These are phyloP conservation scores for Cyanistes caeruleus DNA, from an alignment of 2,113 vertebrate genomes.

Conservation along the genomic window DNA sequence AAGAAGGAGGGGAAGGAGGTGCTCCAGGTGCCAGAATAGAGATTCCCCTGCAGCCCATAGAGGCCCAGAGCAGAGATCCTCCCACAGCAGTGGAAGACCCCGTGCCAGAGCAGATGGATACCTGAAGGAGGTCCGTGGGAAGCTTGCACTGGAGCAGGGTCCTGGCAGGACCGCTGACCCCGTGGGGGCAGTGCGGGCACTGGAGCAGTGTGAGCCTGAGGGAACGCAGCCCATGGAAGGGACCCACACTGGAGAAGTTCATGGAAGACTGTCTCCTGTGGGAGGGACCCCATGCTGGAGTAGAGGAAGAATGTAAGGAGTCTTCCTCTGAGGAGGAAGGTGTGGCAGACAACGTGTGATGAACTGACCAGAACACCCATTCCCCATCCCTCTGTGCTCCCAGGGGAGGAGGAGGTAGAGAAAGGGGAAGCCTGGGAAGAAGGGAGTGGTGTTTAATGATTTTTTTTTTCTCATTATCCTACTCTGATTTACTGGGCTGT, in stretches of 20 bases:
- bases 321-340: background rate
- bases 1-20: background rate
- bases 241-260: background rate
- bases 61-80: background rate
- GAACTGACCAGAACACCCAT: background rate
- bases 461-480: background rate
- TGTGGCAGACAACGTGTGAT: background rate
- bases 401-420: background rate
- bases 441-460: fast-evolving
- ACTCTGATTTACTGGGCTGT: background rate
- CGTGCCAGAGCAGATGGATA: fast-evolving
- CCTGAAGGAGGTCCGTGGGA: background rate
- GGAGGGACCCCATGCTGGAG: fast-evolving
- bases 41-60: background rate
- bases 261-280: background rate
- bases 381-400: background rate
- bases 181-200: too few relatives aligned
- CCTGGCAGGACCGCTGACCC: background rate
- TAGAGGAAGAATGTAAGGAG: background rate
- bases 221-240: fast-evolving
- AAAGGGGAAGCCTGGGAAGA: background rate
- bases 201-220: background rate
- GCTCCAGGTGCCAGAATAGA: background rate
- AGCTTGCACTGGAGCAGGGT: background rate
- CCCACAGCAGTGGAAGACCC: background rate